Evolutionary conservation across 2,797 vertebrate genomes (phyloP), one percentile per base, ranked within the genome.

Genomic region (Poecilia wingei): DNA sequence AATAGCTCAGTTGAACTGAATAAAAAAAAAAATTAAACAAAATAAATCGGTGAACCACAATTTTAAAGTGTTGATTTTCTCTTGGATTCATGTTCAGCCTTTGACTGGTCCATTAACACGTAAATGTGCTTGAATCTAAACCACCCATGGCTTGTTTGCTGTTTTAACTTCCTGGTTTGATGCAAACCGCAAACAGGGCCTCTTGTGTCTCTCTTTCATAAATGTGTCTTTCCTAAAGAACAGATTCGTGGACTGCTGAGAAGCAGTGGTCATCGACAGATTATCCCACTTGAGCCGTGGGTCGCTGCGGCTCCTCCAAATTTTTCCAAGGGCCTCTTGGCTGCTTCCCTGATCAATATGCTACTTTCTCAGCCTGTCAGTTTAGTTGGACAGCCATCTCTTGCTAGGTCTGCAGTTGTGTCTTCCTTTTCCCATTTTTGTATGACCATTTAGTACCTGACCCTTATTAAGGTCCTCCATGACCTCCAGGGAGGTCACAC

Each of bases 241-340:
- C 39, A 12, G 39, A 68, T 41, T 41, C 1, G 9, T 68, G 36
- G 64, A 25, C 39, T 68, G 20, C 9, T 12, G 39, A 25, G 39
- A 68, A 41, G 25, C 12, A 25, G 22, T 68, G 39, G 64, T 68
- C 64, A 68, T 68, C 20, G 64, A 43, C 22, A 68, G 39, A 68
- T 68, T 68, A 41, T 68, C 64, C 36, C 64, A 68, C 64, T 68
- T 68, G 64, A 68, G 20, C 36, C 39, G 36, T 68, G 64, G 64
- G 33, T 68, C 4, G 22, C 20, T 43, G 36, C 64, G 8, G 18
- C 61, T 36, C 18, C 64, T 41, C 25, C 64, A 68, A 9, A 68
- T n/a, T 25, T 39, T 66, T 68, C 39, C 64, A 41, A 41, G 22
- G 36, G 64, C 36, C 64, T 12, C 39, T 43, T 68, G 39, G 22